Conservation (phyloP, 2,113 vertebrate species). For the Leptodactylus fuscus region DNA sequence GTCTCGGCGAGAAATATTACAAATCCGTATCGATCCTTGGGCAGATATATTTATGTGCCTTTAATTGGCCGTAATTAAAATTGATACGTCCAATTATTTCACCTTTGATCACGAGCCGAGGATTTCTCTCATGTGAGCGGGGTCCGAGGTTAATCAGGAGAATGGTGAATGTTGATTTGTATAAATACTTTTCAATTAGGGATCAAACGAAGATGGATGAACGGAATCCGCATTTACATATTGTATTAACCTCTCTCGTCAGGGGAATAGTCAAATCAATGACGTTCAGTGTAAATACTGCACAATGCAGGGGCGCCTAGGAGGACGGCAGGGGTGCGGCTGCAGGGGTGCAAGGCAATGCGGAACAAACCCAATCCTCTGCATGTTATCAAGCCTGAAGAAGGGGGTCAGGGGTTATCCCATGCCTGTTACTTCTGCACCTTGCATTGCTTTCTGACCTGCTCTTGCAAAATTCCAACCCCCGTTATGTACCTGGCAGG, state of each 20-base stretch:
- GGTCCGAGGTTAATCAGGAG: slow-evolving; percentile 6
- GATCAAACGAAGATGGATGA: slow-evolving; percentile 18
- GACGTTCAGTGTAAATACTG: background rate
- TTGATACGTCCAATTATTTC: slow-evolving; percentile 28
- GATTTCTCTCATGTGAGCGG: background rate
- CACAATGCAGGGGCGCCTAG: background rate
- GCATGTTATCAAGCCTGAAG: background rate
- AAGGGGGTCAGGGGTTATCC: too few species aligned
- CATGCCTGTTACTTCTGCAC: too few species aligned
- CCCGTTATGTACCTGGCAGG: too few species aligned
- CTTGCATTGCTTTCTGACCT: too few species aligned
- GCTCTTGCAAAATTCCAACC: too few species aligned
- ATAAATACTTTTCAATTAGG: slow-evolving; percentile 23
- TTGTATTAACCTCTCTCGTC: background rate
- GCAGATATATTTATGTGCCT: slow-evolving; percentile 27
- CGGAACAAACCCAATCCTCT: background rate
- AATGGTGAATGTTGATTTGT: slow-evolving; percentile 22
- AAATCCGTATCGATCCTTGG: slow-evolving; percentile 7
- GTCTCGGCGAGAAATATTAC: background rate
- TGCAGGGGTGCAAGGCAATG: too few species aligned
- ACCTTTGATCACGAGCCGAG: slow-evolving; percentile 13
- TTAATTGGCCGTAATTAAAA: slow-evolving; percentile 35
- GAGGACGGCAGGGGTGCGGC: background rate
- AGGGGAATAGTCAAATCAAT: background rate
- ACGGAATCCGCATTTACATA: background rate